A percentile compares a stretch with the other conserved stretches of the same genome.
Conservation (phyloP, 2,113 vertebrate species). For the Ranitomeya imitator region DNA sequence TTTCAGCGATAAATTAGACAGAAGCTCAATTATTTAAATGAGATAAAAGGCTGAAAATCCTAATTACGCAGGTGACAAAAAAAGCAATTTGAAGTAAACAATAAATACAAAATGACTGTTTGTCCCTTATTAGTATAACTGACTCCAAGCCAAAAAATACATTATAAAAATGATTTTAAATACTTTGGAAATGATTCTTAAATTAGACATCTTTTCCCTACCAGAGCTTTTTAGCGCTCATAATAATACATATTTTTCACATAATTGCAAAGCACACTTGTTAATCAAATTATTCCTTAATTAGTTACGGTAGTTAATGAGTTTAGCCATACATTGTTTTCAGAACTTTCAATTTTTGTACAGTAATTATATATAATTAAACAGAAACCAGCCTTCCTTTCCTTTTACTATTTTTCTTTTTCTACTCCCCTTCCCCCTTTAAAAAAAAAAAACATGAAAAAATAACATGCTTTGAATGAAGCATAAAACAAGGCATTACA, state of each 20-base stretch:
- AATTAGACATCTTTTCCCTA: constrained; percentile 60
- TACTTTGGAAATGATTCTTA: constrained; percentile 25
- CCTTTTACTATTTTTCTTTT: constrained; percentile 66
- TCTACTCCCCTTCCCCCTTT: constrained; percentile 60
- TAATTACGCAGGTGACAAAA: constrained; percentile 14
- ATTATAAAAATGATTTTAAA: constrained; percentile 52
- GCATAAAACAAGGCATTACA: constrained; percentile 86
- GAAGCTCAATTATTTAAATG: neutral
- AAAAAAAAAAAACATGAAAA: constrained; percentile 65
- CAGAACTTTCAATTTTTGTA: constrained; percentile 85
- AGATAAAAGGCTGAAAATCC: neutral
- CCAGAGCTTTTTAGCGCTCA: constrained; percentile 62
- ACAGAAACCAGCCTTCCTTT: constrained; percentile 84
- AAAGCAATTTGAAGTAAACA: constrained; percentile 30
- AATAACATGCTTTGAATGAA: constrained; percentile 89
- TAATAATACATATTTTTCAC: constrained; percentile 68
- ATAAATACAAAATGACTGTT: constrained; percentile 40
- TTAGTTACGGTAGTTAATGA: constrained; percentile 88
- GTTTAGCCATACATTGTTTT: constrained; percentile 87
- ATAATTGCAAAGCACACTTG: constrained; percentile 76
- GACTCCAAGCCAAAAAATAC: constrained; percentile 55
- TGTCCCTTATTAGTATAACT: constrained; percentile 54
- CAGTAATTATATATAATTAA: constrained; percentile 93
- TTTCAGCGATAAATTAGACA: neutral
- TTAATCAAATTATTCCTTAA: constrained; percentile 96